These are phyloP conservation scores for Drosophila lacertosa DNA, from an alignment of 1,140 invertebrate species.

Conservation along the genomic window DNA sequence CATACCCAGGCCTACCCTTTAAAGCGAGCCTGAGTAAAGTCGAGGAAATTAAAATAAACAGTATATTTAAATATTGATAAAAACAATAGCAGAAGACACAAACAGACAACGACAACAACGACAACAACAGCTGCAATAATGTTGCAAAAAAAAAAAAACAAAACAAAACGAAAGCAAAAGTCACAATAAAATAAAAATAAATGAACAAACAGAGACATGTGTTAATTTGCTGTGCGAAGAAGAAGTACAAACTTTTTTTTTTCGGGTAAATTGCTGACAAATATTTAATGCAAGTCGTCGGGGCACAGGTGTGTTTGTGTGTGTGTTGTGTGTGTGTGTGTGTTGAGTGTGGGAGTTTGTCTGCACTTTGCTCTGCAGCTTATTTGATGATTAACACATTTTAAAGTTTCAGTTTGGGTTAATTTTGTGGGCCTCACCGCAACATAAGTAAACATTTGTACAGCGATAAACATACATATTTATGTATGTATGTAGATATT, in stretches of 20 bases:
- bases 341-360: slow-evolving; percentile 6
- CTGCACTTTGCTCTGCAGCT: slow-evolving; percentile 16
- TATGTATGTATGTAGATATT: slow-evolving; percentile 2
- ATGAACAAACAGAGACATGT: slow-evolving; percentile 58
- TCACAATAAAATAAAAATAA: background rate
- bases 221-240: slow-evolving; percentile 56
- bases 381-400: slow-evolving; percentile 75
- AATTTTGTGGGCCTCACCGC: slow-evolving; percentile 72
- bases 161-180: slow-evolving; percentile 36
- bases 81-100: slow-evolving; percentile 41
- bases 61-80: slow-evolving; percentile 67
- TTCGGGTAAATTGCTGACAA: slow-evolving; percentile 62
- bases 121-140: slow-evolving; percentile 56
- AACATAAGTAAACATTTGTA: slow-evolving; percentile 73
- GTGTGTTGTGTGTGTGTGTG: slow-evolving; percentile 19
- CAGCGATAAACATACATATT: too few species aligned
- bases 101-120: slow-evolving; percentile 25
- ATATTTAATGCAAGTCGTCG: slow-evolving; percentile 63
- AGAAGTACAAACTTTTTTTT: slow-evolving; percentile 44
- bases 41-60: slow-evolving; percentile 28
- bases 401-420: slow-evolving; percentile 30
- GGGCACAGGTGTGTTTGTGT: slow-evolving; percentile 23
- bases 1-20: background rate
- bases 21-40: slow-evolving; percentile 5
- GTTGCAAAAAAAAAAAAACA: slow-evolving; percentile 36